Evolutionary conservation across 35 echinoderm and acorn worm species (phyloP), one percentile per base, ranked within the genome.

Genomic region (Apostichopus japonicus): DNA sequence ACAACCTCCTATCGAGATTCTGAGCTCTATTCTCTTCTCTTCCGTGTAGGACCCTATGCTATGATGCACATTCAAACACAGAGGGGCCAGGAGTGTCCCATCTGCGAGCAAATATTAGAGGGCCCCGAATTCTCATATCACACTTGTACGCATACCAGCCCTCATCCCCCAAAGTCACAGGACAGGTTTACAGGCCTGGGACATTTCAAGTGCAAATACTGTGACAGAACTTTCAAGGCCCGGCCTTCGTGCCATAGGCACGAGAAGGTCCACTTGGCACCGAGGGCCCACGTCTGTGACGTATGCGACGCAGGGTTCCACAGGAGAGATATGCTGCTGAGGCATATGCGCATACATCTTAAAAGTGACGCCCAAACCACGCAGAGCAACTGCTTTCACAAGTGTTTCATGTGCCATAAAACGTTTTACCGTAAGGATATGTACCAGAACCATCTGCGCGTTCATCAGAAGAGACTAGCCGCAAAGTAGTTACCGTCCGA

Each of bases 131-230:
- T 16, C 70, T 61, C 57, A 61, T 73, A 73, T 73, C 70, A 73
- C n/a, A 73, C 70, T 73, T 19, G 70, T 17, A 73, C 70, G 14
- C n/a, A 73, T 16, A 16, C 13, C 13, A 75, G 21, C n/a, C 17
- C 17, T 75, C 22, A 4, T 21, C 71, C 71, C 17, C 22, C 71
- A 7, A 75, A 23, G n/a, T 19, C 71, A 4, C 6, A 19, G 15
- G 21, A n/a, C 3, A 7, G 16, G 17, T 14, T 75, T 14, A 23
- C 17, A 19, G 19, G 63, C 10, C 13, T 6, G 6, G 15, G 71
- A 23, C 71, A 14, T 6, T 75, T 75, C n/a, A 75, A 75, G n/a
- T 75, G 71, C 22, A 75, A 75, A 75, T 75, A 75, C 71, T 75
- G 71, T n/a, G 71, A 75, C 2, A 75, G 71, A 6, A 75, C 71